Base-by-base conservation (phyloP, 2,797 vertebrate genomes). In the Lithobates pipiens region DNA sequence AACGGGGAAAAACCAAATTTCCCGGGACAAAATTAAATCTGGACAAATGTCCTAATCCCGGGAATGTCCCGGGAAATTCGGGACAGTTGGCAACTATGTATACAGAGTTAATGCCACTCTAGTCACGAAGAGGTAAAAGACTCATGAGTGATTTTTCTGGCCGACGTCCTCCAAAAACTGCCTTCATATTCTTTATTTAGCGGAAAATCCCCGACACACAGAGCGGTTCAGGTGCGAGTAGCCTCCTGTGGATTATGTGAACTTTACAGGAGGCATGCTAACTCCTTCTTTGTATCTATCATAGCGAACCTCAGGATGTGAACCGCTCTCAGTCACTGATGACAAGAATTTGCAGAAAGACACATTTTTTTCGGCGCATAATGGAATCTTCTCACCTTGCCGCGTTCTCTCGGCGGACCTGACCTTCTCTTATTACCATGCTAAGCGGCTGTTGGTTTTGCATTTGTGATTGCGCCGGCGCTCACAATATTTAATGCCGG, bases 401-500 rank as follows among this genome's bases (percentile, higher is more conserved):
- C 15, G 61, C 75, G 68, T 83, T 61, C 70, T 65, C 76, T 80
- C 76, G 23, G 63, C 2, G 61, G 77, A 75, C 32, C 76, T 84
- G 86, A 87, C 86, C 81, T 87, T 42, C 50, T 32, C 70, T 50
- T 77, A 87, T 87, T 76, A 72, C 76, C 63, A 73, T 79, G 44
- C 81, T 69, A 69, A 57, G 34, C 80, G 25, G 23, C 69, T 63
- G 76, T 63, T 46, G 61, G 65, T 79, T 87, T 80, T 79, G 54
- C 85, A 78, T 86, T 69, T 21, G 67, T 87, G 81, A 87, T 82
- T 79, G 76, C 61, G 44, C 63, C 61, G 81, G 39, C 54, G 44
- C 25, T 79, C 50, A n/a, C 70, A 63, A 84, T 78, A 87, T 87
- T 87, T 79, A 87, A 83, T 83, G 70, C 71, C 70, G 39, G 81